Evolutionary conservation across 2,113 vertebrate genomes (phyloP).

Genomic region (Hypanus sabinus): DNA sequence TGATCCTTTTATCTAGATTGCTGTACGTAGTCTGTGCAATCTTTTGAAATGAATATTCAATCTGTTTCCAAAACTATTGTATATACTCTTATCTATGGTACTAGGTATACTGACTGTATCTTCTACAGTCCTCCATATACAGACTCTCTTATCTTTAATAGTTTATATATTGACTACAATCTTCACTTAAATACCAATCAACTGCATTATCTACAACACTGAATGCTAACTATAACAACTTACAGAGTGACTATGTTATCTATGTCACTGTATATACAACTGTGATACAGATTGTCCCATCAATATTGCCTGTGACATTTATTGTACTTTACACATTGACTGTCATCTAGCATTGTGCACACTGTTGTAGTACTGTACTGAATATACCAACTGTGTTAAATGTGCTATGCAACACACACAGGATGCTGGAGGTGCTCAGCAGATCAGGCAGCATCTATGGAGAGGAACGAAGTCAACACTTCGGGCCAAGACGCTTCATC

Average conservation of each 20-base stretch:
- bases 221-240: background rate
- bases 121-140: background rate
- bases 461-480: too few relatives aligned
- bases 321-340: too few relatives aligned
- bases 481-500: too few relatives aligned
- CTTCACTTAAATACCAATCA: background rate
- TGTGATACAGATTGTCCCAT: too few relatives aligned
- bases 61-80: too few relatives aligned
- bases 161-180: background rate
- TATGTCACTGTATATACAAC: too few relatives aligned
- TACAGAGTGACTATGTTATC: background rate
- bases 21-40: background rate
- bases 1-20: background rate
- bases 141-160: background rate
- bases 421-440: too few relatives aligned
- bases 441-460: too few relatives aligned
- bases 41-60: too few relatives aligned
- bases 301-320: too few relatives aligned
- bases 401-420: background rate
- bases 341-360: too few relatives aligned
- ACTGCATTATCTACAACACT: background rate
- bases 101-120: background rate
- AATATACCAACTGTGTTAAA: background rate
- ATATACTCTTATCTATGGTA: too few relatives aligned
- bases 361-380: background rate